Conservation (phyloP, 2,113 vertebrate genomes). For the Paramormyrops kingsleyae region DNA sequence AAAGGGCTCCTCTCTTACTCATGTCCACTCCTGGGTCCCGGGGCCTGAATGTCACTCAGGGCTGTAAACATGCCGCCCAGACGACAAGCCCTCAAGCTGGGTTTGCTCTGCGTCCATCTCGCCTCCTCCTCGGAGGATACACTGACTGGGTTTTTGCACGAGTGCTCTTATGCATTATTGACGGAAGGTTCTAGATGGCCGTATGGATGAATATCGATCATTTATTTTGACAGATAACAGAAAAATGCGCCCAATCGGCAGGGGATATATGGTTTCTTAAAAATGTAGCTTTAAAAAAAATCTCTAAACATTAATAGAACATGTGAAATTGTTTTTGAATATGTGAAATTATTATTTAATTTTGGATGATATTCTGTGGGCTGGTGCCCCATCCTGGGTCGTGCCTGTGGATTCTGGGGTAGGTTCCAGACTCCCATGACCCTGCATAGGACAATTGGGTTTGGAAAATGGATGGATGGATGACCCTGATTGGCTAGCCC, state of each 20-base stretch:
- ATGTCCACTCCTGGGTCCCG: not conserved
- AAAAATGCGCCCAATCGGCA: not conserved
- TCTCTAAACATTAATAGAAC: not conserved
- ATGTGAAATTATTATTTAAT: not conserved
- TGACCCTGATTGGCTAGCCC: not conserved
- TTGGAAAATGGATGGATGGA: not conserved
- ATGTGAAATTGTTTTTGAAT: not conserved
- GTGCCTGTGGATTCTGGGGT: not conserved
- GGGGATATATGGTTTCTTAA: not conserved
- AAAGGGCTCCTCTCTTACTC: not conserved
- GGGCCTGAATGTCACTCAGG: constrained; percentile 13
- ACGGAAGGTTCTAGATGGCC: not conserved
- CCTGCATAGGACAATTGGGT: not conserved
- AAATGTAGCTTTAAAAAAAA: not conserved
- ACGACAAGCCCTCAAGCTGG: not conserved
- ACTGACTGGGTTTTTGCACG: not conserved
- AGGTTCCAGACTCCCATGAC: not conserved
- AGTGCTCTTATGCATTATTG: constrained; percentile 5
- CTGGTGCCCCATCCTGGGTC: not conserved
- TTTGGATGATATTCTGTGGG: not conserved
- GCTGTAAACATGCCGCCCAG: constrained; percentile 29
- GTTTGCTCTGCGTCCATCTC: constrained; percentile 2
- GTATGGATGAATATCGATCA: not conserved
- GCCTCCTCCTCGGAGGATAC: not conserved
- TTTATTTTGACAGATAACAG: not conserved